A percentile compares a stretch with the other conserved stretches of the same genome.
These are phyloP conservation scores for Spheniscus humboldti DNA, from an alignment of 2,797 vertebrate genomes.

Conservation along the genomic window DNA sequence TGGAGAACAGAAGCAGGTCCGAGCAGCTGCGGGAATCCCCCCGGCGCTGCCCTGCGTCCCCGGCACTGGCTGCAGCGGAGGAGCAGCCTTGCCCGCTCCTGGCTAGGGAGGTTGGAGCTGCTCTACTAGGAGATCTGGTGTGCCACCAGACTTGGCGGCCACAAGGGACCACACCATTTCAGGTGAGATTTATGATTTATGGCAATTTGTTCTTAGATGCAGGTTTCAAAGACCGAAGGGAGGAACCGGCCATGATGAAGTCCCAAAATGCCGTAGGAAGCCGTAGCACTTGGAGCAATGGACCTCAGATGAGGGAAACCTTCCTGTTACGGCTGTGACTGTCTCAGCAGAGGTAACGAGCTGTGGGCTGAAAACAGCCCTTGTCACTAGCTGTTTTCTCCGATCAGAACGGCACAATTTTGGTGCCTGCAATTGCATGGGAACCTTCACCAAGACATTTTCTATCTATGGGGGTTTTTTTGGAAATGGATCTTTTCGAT, in stretches of 20 bases:
- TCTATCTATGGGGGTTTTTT: not conserved
- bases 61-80: accelerated
- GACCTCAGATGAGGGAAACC: not conserved
- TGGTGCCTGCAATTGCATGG: not conserved
- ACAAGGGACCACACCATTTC: not conserved
- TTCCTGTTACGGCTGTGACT: accelerated
- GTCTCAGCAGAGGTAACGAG: not conserved
- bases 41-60: not conserved
- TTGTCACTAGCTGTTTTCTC: not conserved
- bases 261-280: not conserved
- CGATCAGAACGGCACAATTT: not conserved
- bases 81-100: not conserved
- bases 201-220: not conserved
- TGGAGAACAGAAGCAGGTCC: slow-evolving; percentile 49
- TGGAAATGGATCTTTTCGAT: not conserved
- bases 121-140: not conserved
- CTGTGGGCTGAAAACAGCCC: not conserved
- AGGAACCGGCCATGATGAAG: not conserved
- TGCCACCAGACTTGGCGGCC: not conserved
- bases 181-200: not conserved
- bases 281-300: not conserved
- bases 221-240: not conserved
- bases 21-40: accelerated
- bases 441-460: not conserved
- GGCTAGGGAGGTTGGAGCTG: not conserved